A percentile compares a stretch with the other conserved stretches of the same genome.
These are phyloP conservation scores for Benthosema pterotum DNA, from an alignment of 2,797 vertebrate species.

Conservation along the genomic window DNA sequence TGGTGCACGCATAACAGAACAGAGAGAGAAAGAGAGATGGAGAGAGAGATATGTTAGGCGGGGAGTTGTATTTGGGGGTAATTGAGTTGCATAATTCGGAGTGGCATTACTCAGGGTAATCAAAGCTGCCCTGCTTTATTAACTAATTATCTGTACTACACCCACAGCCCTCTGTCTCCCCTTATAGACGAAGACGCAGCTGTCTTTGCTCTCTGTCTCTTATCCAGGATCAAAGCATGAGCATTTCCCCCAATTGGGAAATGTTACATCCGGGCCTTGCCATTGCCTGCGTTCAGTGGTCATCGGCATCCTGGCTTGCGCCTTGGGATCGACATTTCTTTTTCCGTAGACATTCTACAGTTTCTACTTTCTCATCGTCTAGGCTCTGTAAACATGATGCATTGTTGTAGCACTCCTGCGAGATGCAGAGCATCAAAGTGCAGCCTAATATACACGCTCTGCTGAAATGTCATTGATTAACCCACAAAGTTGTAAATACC, in stretches of 20 bases:
- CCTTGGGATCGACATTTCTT: too few species aligned
- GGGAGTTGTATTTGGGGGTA: slow-evolving; percentile 21
- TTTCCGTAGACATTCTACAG: too few species aligned
- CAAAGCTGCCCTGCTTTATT: slow-evolving; percentile 36
- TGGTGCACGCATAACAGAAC: slow-evolving; percentile 21
- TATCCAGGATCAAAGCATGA: too few species aligned
- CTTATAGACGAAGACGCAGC: neutral
- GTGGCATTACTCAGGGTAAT: slow-evolving; percentile 30
- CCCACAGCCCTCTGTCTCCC: neutral
- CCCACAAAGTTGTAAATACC: neutral
- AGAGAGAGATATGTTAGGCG: slow-evolving; percentile 16
- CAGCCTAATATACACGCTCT: slow-evolving; percentile 8
- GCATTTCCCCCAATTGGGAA: too few species aligned
- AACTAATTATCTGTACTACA: slow-evolving; percentile 14
- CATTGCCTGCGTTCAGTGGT: too few species aligned
- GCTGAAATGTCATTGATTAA: slow-evolving; percentile 4
- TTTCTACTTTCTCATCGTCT: neutral
- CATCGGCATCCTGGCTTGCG: too few species aligned
- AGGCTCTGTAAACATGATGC: neutral
- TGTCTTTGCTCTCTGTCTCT: neutral
- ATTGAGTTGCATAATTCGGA: slow-evolving; percentile 60
- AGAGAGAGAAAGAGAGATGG: slow-evolving; percentile 19
- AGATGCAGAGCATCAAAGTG: slow-evolving; percentile 17
- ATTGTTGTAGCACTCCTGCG: slow-evolving; percentile 1
- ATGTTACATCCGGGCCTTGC: too few species aligned